A percentile compares a stretch with the other conserved stretches of the same genome.
phyloP scores from a whole-genome alignment of 2,888 invertebrate species.

The Yponomeuta plumbellus region DNA sequence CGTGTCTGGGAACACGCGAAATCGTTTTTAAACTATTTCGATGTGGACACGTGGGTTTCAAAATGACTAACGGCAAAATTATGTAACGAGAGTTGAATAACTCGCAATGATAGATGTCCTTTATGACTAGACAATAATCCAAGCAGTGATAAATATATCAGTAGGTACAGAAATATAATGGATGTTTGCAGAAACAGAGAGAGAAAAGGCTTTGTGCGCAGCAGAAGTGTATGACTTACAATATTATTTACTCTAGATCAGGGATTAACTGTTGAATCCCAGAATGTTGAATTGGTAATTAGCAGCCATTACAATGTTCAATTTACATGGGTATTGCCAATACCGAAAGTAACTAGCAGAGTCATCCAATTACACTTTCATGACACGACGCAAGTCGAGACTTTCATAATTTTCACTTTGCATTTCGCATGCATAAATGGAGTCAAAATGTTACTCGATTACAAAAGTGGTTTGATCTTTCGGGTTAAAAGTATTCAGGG shows the following conservation, averaged over 20 bases:
- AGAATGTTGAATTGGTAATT: no score
- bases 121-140: no score
- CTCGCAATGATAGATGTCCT: not conserved
- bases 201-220: no score
- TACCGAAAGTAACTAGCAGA: not conserved
- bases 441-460: conserved; percentile 2
- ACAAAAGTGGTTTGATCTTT: conserved; percentile 1
- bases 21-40: not conserved
- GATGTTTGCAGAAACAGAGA: no score
- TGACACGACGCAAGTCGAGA: not conserved
- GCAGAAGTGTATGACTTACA: no score
- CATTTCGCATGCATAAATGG: conserved; percentile 1
- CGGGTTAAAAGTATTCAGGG: not conserved
- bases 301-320: not conserved
- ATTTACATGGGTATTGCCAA: not conserved
- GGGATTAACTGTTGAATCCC: no score
- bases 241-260: no score
- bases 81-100: not conserved
- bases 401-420: conserved; percentile 11
- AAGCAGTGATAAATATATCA: no score
- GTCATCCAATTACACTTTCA: not conserved
- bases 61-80: not conserved
- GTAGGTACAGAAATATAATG: no score
- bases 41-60: not conserved
- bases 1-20: not conserved